Conservation (phyloP, 2,797 vertebrate species). For the Garrulus glandarius region DNA sequence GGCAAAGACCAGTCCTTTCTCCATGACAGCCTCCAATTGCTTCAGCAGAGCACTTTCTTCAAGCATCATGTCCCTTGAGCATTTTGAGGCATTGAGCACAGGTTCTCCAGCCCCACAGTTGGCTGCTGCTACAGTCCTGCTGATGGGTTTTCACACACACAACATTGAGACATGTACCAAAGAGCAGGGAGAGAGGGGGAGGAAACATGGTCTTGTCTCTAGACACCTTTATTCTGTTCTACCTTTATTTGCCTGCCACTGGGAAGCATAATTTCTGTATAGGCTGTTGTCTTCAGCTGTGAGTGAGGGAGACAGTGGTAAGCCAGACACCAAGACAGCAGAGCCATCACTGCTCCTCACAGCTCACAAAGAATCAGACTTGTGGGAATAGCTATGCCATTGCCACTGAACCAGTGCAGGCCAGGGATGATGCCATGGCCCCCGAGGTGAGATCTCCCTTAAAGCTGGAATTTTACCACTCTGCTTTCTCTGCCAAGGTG, state of each 20-base stretch:
- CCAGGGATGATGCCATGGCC: background rate
- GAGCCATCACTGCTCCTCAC: background rate
- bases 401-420: background rate
- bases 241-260: background rate
- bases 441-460: background rate
- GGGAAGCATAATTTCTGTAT: background rate
- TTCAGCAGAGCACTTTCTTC: background rate
- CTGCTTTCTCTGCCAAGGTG: background rate
- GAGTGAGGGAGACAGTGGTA: background rate
- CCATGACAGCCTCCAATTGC: background rate
- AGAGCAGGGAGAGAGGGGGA: background rate
- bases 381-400: background rate
- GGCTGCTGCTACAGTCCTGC: background rate
- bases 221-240: background rate
- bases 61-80: background rate
- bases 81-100: background rate
- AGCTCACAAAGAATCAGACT: background rate
- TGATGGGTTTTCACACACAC: background rate
- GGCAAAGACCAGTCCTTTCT: background rate
- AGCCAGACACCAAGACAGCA: background rate
- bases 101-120: background rate
- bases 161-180: background rate
- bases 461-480: background rate
- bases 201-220: background rate
- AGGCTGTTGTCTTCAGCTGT: background rate